These are phyloP conservation scores for Meriones psammophilus DNA, from an alignment of 2,797 vertebrate species.

Conservation along the genomic window DNA sequence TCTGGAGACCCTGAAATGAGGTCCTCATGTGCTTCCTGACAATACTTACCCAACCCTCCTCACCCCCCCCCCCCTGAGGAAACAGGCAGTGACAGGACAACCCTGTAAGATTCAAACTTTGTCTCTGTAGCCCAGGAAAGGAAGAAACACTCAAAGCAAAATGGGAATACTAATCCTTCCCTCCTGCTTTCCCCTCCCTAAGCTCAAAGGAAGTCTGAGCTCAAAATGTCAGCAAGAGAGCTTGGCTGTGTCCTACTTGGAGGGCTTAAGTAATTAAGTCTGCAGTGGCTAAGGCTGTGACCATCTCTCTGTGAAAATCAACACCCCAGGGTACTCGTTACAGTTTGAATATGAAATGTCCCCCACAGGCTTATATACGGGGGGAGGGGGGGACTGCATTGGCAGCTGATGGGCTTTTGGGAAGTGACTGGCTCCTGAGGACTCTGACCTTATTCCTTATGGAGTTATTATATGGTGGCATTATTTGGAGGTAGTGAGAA, in stretches of 20 bases:
- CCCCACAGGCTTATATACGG: neutral
- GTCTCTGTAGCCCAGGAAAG: neutral
- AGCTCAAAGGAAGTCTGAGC: neutral
- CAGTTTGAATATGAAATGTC: neutral
- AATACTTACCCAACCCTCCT: neutral
- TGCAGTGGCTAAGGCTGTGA: neutral
- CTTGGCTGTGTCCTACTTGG: neutral
- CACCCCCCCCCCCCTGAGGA: neutral
- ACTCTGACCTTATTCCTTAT: neutral
- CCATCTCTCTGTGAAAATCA: neutral
- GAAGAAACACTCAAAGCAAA: neutral
- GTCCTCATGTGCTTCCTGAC: rapidly evolving
- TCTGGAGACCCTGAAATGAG: neutral
- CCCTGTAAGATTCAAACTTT: neutral
- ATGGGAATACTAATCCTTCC: neutral
- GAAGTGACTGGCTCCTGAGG: neutral
- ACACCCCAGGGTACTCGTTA: neutral
- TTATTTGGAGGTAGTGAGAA: neutral
- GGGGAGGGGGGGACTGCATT: neutral
- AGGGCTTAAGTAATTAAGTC: neutral
- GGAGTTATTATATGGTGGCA: neutral
- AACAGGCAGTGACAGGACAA: neutral
- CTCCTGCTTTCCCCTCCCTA: neutral
- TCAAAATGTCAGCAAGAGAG: neutral
- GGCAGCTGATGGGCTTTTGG: neutral